These are phyloP conservation scores for Sipunculus nudus DNA, from an alignment of 2,888 invertebrate species.

Conservation along the genomic window DNA sequence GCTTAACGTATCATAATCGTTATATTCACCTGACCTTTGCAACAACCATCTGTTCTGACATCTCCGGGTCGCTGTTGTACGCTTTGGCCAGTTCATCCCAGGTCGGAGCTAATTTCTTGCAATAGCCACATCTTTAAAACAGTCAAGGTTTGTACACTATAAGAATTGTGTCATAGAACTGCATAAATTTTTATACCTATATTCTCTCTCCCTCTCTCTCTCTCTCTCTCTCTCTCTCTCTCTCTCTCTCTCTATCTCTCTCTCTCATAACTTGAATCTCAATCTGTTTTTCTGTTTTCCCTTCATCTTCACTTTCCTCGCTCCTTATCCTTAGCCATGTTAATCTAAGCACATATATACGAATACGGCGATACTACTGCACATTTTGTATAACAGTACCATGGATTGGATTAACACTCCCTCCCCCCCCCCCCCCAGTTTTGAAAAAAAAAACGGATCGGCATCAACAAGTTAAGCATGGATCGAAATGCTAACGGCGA, in stretches of 20 bases:
- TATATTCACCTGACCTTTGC: conserved; percentile 51
- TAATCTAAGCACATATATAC: no score
- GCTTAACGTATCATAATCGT: no score
- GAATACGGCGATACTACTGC: background rate
- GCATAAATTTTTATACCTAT: no score
- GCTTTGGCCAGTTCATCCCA: conserved; percentile 86
- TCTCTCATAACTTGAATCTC: background rate
- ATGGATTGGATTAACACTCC: no score
- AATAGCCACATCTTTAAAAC: conserved; percentile 79
- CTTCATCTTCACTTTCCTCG: background rate
- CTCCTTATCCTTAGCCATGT: background rate
- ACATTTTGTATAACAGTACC: no score
- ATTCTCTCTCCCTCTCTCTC: conserved; percentile 5
- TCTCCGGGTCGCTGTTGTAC: conserved; percentile 68
- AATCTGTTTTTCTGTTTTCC: background rate
- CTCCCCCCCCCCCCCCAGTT: no score
- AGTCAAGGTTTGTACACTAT: no score
- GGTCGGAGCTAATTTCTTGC: conserved; percentile 82
- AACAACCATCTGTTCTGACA: conserved; percentile 43
- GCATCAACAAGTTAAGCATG: no score
- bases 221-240: conserved; percentile 7
- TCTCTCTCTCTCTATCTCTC: conserved; percentile 4
- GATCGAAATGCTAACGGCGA: no score
- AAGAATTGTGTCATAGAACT: no score
- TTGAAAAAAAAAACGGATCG: no score